Base-by-base conservation (phyloP, 35 echinoderm and acorn worm species). In the Apostichopus japonicus region DNA sequence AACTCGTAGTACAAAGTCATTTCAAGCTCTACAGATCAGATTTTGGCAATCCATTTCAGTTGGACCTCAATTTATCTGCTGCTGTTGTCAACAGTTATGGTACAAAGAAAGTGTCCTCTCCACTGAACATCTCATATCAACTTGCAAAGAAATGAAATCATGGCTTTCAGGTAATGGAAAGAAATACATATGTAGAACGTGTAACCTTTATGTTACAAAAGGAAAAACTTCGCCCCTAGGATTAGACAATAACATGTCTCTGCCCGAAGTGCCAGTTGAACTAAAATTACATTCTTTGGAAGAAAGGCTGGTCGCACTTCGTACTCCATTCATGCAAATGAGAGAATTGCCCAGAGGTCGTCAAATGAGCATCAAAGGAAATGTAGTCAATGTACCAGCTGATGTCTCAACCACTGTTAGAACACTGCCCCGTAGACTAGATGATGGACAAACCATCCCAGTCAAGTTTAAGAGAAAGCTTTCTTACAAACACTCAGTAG, bases 291-390 rank as follows among this genome's bases (percentile, higher is more conserved):
- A 86, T 72, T 25, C 79, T 23, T 23, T 93, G 10, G 92, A 93
- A 55, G 92, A 93, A 86, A 86, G 92, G 86, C 55, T 86, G 6
- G 80, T 93, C 2, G 92, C 92, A 7, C 65, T 93, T 51, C 56
- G 92, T 9, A 93, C 67, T 52, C 92, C 92, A 84, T 93, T 93
- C 62, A 93, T 93, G 92, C 92, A 93, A 86, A 82, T 93, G 5
- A 25, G 82, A 86, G 92, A 93, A 93, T 61, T 93, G 8, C 92
- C 92, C 4, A 93, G 80, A 86, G 92, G 92, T 22, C 55, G 92
- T 54, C 92, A 93, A 23, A 22, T 86, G n/a, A 87, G 23, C 56
- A 15, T 93, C 2, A 93, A 87, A 87, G 92, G 92, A 6, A 93
- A 93, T 87, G 67, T 93, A 86, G 79, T 93, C 1, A 93, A 93